phyloP scores from a whole-genome alignment of 64 coral and sea anemone species.

The Stylophora pistillata region DNA sequence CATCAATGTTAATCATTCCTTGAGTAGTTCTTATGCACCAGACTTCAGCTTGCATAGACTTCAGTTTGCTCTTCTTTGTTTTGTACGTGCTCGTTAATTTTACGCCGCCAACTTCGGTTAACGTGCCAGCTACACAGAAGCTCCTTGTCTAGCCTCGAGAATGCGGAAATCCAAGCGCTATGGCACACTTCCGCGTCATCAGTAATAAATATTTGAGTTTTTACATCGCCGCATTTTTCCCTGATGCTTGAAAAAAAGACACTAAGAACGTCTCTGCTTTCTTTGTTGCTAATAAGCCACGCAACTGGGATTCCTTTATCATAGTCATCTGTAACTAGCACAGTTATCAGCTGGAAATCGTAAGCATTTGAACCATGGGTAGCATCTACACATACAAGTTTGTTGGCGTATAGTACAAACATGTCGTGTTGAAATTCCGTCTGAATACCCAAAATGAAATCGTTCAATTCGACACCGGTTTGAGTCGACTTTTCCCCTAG shows the following conservation, averaged over 20 bases:
- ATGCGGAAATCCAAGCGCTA: background rate
- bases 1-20: no score
- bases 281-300: constrained; percentile 19
- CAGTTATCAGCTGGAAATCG: background rate
- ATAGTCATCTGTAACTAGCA: background rate
- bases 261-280: background rate
- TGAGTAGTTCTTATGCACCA: no score
- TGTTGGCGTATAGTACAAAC: background rate
- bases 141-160: background rate
- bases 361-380: background rate
- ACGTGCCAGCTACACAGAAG: constrained; percentile 36
- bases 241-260: constrained; percentile 5
- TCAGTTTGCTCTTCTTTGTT: background rate
- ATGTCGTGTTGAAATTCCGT: constrained; percentile 8
- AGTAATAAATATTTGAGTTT: constrained; percentile 10
- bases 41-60: no score
- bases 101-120: constrained; percentile 6
- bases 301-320: background rate
- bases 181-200: constrained; percentile 30
- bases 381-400: background rate
- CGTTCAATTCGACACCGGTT: background rate
- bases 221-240: background rate
- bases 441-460: constrained; percentile 32
- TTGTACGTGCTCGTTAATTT: background rate
- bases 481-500: background rate